Percentiles rank a stretch among this genome's conserved stretches.
Evolutionary conservation across 2,113 vertebrate species (phyloP).

Genomic region (Uria aalge): DNA sequence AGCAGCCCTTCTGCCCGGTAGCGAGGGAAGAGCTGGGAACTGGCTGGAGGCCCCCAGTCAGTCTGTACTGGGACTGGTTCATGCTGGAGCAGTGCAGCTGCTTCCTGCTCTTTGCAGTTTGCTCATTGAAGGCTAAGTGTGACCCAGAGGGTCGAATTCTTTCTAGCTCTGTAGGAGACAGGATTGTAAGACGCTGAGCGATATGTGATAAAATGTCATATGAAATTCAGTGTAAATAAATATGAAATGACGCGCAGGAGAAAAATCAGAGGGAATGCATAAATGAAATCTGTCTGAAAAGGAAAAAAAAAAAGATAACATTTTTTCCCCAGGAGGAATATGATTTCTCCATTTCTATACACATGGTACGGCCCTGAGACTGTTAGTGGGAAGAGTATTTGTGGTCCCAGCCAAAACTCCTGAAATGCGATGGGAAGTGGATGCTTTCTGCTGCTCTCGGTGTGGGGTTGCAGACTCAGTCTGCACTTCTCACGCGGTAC

Average conservation of each 20-base stretch:
- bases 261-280: background rate
- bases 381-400: fast-evolving
- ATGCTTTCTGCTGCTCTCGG: background rate
- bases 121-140: background rate
- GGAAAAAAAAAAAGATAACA: background rate
- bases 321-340: background rate
- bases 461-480: background rate
- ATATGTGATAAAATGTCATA: background rate
- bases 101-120: background rate
- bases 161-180: background rate
- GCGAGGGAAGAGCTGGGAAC: background rate
- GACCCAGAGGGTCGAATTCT: background rate
- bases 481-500: fast-evolving
- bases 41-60: too few relatives aligned
- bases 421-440: background rate
- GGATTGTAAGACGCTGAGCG: background rate
- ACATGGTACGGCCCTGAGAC: background rate
- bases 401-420: background rate
- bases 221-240: background rate
- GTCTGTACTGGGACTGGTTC: background rate
- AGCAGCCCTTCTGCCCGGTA: background rate
- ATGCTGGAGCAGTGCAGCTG: background rate
- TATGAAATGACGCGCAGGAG: background rate
- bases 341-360: background rate
- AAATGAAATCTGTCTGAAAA: background rate